Conservation (phyloP, 37 sponge, comb jelly and placozoan species). For the Aplysina aerophoba region DNA sequence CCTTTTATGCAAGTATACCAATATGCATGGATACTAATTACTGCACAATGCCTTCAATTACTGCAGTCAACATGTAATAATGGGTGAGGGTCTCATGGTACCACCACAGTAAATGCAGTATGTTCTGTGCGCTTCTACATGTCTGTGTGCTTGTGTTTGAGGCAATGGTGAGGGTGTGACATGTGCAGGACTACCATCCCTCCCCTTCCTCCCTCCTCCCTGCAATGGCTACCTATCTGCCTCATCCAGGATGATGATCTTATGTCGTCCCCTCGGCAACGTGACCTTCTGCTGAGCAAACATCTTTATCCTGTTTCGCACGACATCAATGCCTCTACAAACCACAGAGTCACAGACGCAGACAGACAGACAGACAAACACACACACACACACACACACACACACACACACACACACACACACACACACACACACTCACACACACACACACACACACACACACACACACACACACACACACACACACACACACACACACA, state of each 20-base stretch:
- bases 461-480: neutral
- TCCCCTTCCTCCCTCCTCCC: neutral
- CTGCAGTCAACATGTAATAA: no score
- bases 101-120: no score
- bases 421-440: neutral
- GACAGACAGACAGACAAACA: constrained; percentile 11
- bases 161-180: no score
- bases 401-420: neutral
- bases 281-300: constrained; percentile 99
- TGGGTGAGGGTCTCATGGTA: no score
- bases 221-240: constrained; percentile 89
- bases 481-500: neutral
- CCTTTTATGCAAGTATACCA: no score
- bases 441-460: neutral
- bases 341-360: constrained; percentile 7
- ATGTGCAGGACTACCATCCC: neutral
- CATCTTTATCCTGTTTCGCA: constrained; percentile 94
- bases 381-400: neutral
- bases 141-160: neutral
- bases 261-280: constrained; percentile 90
- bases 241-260: constrained; percentile 98
- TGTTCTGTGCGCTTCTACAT: no score
- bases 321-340: constrained; percentile 97
- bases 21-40: no score
- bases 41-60: no score